Evolutionary conservation across 2,888 invertebrate species (phyloP), one percentile per base, ranked within the genome.

Genomic region (Adela reaumurella): DNA sequence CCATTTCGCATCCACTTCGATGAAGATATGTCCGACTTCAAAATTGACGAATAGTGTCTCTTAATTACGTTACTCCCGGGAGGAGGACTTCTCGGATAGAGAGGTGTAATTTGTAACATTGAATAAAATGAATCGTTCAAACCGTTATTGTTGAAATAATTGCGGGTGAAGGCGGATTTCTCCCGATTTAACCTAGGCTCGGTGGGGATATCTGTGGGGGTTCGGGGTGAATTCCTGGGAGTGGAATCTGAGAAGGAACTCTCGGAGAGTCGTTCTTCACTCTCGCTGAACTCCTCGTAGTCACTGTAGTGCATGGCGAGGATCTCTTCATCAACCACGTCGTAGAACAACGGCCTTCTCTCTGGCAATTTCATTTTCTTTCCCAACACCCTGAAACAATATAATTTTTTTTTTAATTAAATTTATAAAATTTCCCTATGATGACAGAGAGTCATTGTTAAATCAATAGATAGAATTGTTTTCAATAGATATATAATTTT

Each of bases 241-340:
- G 78, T 78, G 54, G 76, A 68, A 51, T 78, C 78, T 19, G 65
- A 66, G 18, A 19, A 19, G 52, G 76, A 76, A 53, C 77, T 77
- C 53, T 76, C 68, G 3, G 78, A 78, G 8, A 76, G 56, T 0
- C 76, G 62, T 50, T 78, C 77, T 28, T 74, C 77, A 46, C 71
- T 74, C 51, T 78, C 78, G 51, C 74, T 77, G 52, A 70, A 74
- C 49, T 70, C 62, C 47, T 69, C 68, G 47, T 74, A 74, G 50
- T 78, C 70, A 52, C 67, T 77, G 57, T 78, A 77, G 51, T 79
- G 74, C 60, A 73, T 65, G 1, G 73, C 73, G 46, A 79, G 68
- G 41, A 79, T 62, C 54, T 80, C 78, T 43, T 77, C 77, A 50
- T 73, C 70, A 19, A 78, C 77, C 28, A 68, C 66, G 53, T 72